Evolutionary conservation across 2,888 invertebrate genomes (phyloP), one percentile per base, ranked within the genome.

Genomic region (Sminthurides aquaticus): DNA sequence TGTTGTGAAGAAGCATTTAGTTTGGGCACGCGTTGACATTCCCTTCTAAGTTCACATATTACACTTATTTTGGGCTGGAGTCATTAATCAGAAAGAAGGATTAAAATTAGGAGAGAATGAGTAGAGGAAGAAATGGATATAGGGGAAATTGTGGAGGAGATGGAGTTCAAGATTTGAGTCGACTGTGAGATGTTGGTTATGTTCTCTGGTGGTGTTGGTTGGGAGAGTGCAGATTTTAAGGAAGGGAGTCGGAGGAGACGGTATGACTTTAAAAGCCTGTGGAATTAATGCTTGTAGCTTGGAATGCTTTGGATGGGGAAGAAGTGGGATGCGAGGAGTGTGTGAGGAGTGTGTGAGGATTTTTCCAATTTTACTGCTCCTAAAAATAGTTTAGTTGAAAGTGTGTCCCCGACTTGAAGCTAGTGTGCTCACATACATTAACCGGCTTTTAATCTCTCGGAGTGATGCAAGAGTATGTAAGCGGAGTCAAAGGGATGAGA

Each of bases 21-120:
- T 60, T n/a, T 64, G 62, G 67, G 71, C 71, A 71, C 69, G 71
- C 71, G 71, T 69, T 71, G 69, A 71, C 68, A 69, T 69, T 68
- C 68, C 63, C 59, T 59, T 26, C 28, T 49, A 49, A 28, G 57
- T 52, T 64, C 54, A 60, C 48, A 27, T 49, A 26, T 57, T 65
- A 34, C 62, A 56, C 65, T 67, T 62, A 62, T 65, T 58, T 63
- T 64, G 58, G 61, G 66, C 62, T 27, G 55, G 27, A 67, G 64
- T 67, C 67, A 67, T 67, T 67, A 67, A 67, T 67, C 67, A 67
- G 64, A 34, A 27, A 64, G 48, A 61, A 64, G 64, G 67, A 67
- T 67, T 67, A 67, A 67, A 67, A 67, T 67, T 64, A 67, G 67
- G 64, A 49, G 58, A 60, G 34, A 34, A 34, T 34, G 43, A 34